Conservation (phyloP, 2,797 vertebrate species). For the Macrochelys suwanniensis region DNA sequence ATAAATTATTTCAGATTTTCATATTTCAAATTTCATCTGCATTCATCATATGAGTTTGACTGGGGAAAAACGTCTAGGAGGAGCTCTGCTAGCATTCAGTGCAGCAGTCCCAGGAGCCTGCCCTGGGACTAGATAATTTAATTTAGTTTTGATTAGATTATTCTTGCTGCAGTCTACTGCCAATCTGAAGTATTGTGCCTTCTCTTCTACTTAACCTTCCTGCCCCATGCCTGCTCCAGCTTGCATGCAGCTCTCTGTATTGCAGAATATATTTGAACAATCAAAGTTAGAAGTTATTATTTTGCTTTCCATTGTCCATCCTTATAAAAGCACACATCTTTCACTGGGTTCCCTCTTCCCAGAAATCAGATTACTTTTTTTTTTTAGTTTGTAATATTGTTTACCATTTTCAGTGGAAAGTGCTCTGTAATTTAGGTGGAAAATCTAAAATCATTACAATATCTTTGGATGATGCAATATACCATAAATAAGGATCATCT, state of each 20-base stretch:
- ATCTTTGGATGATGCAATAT: slow-evolving; percentile 81
- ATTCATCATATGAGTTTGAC: slow-evolving; percentile 95
- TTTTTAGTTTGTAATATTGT: slow-evolving; percentile 84
- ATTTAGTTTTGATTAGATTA: slow-evolving; percentile 99
- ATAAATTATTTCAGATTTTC: slow-evolving; percentile 99
- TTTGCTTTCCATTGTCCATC: slow-evolving; percentile 98
- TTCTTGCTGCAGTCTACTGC: slow-evolving; percentile 99
- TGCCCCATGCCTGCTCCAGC: slow-evolving; percentile 96
- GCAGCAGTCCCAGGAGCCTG: slow-evolving; percentile 92
- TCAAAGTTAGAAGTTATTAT: slow-evolving; percentile 99
- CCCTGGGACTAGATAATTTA: slow-evolving; percentile 99
- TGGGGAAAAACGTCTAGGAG: slow-evolving; percentile 89
- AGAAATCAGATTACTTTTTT: slow-evolving; percentile 87
- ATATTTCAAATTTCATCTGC: slow-evolving; percentile 99
- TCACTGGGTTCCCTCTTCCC: slow-evolving; percentile 92
- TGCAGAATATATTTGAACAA: slow-evolving; percentile 92
- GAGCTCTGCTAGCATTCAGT: slow-evolving; percentile 90
- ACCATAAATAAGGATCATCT: slow-evolving; percentile 81
- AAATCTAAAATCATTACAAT: slow-evolving; percentile 88
- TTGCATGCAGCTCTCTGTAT: slow-evolving; percentile 88
- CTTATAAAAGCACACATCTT: slow-evolving; percentile 97
- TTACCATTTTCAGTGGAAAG: slow-evolving; percentile 90
- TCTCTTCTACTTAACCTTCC: slow-evolving; percentile 99
- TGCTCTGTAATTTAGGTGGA: slow-evolving; percentile 85
- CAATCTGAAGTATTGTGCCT: slow-evolving; percentile 99